A percentile compares a stretch with the other conserved stretches of the same genome.
These are phyloP conservation scores for Ceyx melanurus DNA, from an alignment of 2,113 vertebrate genomes.

Conservation along the genomic window DNA sequence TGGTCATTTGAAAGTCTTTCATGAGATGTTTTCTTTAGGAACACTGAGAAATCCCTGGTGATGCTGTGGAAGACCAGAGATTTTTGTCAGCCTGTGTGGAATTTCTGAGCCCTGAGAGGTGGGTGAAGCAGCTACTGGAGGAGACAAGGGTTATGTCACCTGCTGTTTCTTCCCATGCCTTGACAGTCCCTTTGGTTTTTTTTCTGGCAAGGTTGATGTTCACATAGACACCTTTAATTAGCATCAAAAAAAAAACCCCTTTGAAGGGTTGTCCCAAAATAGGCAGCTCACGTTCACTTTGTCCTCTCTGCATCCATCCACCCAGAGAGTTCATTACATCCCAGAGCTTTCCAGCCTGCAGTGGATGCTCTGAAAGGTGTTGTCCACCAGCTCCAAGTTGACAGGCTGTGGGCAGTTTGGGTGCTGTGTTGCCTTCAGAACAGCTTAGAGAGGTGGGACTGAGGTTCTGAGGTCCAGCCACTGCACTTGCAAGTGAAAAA, in stretches of 20 bases:
- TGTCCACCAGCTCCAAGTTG: background rate
- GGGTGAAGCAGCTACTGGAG: background rate
- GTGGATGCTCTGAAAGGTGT: background rate
- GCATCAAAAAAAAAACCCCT: background rate
- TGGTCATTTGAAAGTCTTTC: background rate
- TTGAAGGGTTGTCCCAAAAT: background rate
- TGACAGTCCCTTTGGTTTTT: constrained; percentile 23
- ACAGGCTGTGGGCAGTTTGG: background rate
- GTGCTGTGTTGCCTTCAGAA: rapidly evolving
- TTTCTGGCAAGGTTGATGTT: constrained; percentile 10
- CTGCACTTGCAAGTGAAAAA: background rate
- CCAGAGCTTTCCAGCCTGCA: background rate
- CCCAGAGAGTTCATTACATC: background rate
- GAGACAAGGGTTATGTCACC: background rate
- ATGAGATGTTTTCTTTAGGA: background rate
- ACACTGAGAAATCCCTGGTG: background rate
- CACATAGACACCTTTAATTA: constrained; percentile 38
- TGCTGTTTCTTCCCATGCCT: background rate
- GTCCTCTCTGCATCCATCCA: background rate
- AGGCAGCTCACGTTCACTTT: background rate
- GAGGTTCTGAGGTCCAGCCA: background rate
- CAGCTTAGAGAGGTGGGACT: background rate
- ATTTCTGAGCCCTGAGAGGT: background rate
- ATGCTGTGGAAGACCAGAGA: background rate
- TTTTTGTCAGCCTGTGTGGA: background rate